phyloP scores from a whole-genome alignment of 1,140 invertebrate genomes.

The Dufourea novaeangliae region DNA sequence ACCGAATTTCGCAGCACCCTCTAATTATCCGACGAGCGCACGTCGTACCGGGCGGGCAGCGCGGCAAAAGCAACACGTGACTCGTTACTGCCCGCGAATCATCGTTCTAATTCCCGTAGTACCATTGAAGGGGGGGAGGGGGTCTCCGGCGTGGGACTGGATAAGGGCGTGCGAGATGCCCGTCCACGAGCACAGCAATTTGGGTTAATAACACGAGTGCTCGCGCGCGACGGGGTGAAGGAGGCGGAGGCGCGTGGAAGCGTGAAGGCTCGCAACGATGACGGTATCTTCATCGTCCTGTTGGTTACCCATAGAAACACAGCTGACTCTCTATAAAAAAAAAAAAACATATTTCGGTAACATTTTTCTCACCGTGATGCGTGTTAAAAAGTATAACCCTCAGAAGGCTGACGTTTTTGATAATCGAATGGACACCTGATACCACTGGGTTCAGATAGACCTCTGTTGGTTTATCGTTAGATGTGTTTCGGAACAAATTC shows the following conservation, averaged over 20 bases:
- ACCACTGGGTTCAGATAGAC: too few relatives aligned
- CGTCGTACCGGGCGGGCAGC: background rate
- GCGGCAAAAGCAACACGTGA: background rate
- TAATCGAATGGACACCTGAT: too few relatives aligned
- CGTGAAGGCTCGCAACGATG: slow-evolving; percentile 15
- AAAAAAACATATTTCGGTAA: too few relatives aligned
- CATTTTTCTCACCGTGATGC: too few relatives aligned
- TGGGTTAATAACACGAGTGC: slow-evolving; percentile 73
- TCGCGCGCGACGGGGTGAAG: too few relatives aligned
- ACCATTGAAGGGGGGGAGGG: background rate
- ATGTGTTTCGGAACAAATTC: too few relatives aligned
- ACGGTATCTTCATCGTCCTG: slow-evolving; percentile 16
- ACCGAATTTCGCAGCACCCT: background rate
- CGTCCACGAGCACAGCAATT: slow-evolving; percentile 67
- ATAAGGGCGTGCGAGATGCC: slow-evolving; percentile 58
- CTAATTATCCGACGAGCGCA: background rate
- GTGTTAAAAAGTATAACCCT: too few relatives aligned
- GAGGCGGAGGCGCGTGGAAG: slow-evolving; percentile 50
- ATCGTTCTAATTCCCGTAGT: slow-evolving; percentile 9
- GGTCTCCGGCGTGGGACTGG: slow-evolving; percentile 49
- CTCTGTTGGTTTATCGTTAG: too few relatives aligned
- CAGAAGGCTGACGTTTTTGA: too few relatives aligned
- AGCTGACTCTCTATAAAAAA: too few relatives aligned
- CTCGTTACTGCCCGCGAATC: background rate
- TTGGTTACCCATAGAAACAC: too few relatives aligned